Evolutionary conservation across 2,888 invertebrate genomes (phyloP).

Genomic region (Pherbina coryleti): DNA sequence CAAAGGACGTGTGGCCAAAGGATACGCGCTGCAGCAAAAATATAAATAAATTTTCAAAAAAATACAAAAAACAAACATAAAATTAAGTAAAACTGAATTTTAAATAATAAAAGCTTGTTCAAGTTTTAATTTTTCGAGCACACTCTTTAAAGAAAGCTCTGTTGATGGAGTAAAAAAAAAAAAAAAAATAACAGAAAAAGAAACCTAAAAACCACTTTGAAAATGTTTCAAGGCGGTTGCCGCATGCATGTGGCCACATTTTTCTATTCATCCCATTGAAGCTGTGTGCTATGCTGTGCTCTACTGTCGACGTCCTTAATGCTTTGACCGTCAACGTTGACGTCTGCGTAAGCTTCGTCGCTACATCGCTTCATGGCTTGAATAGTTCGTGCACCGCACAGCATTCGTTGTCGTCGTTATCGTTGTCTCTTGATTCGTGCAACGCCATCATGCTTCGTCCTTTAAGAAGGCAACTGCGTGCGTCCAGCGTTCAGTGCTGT

Average conservation of each 20-base stretch:
- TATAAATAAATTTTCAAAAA: slow-evolving; percentile 1
- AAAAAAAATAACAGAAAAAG: no score
- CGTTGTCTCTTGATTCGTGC: slow-evolving; percentile 2
- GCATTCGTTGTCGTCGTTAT: slow-evolving; percentile 7
- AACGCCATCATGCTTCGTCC: slow-evolving; percentile 16
- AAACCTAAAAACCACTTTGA: no score
- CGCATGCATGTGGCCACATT: neutral
- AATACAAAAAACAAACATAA: neutral
- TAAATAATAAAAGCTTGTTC: neutral
- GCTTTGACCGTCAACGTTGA: slow-evolving; percentile 2
- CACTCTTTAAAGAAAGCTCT: no score
- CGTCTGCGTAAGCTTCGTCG: slow-evolving; percentile 7
- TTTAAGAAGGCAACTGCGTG: neutral
- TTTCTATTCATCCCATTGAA: neutral
- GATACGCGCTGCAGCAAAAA: neutral
- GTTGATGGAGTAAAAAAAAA: no score
- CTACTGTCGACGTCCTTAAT: neutral
- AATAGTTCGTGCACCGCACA: neutral
- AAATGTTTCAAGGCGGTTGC: neutral
- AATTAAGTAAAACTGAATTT: neutral
- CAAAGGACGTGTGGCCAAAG: slow-evolving; percentile 18
- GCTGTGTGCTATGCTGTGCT: neutral
- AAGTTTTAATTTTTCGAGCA: no score
- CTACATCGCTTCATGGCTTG: neutral
- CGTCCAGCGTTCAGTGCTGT: slow-evolving; percentile 15